These are phyloP conservation scores for Syndactyla subalaris DNA, from an alignment of 2,797 vertebrate species.

Conservation along the genomic window DNA sequence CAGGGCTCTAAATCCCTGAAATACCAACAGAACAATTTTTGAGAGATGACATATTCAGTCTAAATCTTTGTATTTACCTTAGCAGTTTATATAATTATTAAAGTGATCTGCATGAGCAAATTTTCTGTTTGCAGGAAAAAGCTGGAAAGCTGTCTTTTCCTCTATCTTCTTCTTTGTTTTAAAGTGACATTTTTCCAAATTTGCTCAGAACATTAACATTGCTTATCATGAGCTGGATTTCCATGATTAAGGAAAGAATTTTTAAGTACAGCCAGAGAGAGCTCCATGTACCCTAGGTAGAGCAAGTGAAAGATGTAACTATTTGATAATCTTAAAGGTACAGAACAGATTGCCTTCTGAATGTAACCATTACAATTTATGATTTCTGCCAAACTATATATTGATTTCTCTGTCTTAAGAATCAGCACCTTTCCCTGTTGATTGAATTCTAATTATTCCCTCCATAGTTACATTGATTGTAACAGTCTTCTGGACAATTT, in stretches of 20 bases:
- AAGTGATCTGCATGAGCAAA: not conserved
- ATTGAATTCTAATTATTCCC: constrained; percentile 57
- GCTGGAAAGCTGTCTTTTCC: not conserved
- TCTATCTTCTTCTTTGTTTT: not conserved
- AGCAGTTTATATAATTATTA: not conserved
- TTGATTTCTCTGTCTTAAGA: constrained; percentile 35
- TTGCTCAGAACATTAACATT: not conserved
- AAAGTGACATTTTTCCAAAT: not conserved
- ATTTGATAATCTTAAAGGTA: not conserved
- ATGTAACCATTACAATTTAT: constrained; percentile 11
- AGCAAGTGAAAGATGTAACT: not conserved
- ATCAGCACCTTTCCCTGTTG: constrained; percentile 18
- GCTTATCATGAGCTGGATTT: not conserved
- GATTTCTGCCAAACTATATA: constrained; percentile 4
- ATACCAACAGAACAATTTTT: not conserved
- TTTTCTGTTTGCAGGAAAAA: not conserved
- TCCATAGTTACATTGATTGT: constrained; percentile 45
- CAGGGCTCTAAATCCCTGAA: not conserved
- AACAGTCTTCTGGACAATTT: constrained; percentile 18
- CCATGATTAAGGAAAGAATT: not conserved
- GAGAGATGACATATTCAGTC: not conserved
- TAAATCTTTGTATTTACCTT: not conserved
- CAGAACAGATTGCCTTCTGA: not conserved
- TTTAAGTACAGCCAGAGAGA: not conserved
- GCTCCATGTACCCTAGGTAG: not conserved